A percentile compares a stretch with the other conserved stretches of the same genome.
Conservation (phyloP, 2,888 invertebrate species). For the Camptogramma bilineatum region DNA sequence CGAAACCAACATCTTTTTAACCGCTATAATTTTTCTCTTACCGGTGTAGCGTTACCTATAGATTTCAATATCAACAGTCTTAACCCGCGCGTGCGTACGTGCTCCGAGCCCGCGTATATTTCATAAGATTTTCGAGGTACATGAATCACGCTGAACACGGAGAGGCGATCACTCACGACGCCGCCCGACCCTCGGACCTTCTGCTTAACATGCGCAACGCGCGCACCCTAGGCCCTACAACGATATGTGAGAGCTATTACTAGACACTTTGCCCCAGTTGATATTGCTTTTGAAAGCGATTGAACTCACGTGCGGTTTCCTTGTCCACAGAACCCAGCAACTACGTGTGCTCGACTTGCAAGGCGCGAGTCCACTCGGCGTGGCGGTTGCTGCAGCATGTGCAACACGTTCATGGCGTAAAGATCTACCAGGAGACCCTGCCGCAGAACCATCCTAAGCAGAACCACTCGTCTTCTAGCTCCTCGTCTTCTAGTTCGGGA, state of each 20-base stretch:
- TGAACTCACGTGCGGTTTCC: slow-evolving; percentile 52
- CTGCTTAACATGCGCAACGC: slow-evolving; percentile 80
- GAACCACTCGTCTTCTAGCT: slow-evolving; percentile 85
- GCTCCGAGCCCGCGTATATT: slow-evolving; percentile 82
- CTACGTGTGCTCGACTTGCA: slow-evolving; percentile 97
- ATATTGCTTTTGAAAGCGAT: slow-evolving; percentile 79
- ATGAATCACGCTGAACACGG: slow-evolving; percentile 84
- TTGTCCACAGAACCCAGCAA: slow-evolving; percentile 94
- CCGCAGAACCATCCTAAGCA: slow-evolving; percentile 79
- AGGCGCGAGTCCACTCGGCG: slow-evolving; percentile 95
- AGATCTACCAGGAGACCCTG: slow-evolving; percentile 92
- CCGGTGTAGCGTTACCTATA: slow-evolving; percentile 75
- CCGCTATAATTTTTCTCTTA: slow-evolving; percentile 55
- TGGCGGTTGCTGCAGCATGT: slow-evolving; percentile 98
- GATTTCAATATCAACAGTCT: slow-evolving; percentile 86
- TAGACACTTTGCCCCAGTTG: slow-evolving; percentile 84
- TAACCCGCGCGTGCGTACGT: slow-evolving; percentile 81
- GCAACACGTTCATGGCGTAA: slow-evolving; percentile 96
- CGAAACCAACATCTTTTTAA: slow-evolving; percentile 44
- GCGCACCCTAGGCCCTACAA: slow-evolving; percentile 80
- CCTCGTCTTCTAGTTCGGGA: slow-evolving; percentile 85
- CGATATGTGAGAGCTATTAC: slow-evolving; percentile 86
- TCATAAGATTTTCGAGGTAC: slow-evolving; percentile 86
- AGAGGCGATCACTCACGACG: slow-evolving; percentile 82
- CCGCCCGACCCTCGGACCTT: slow-evolving; percentile 77